Base-by-base conservation (phyloP, 2,797 vertebrate species). In the Anableps anableps region DNA sequence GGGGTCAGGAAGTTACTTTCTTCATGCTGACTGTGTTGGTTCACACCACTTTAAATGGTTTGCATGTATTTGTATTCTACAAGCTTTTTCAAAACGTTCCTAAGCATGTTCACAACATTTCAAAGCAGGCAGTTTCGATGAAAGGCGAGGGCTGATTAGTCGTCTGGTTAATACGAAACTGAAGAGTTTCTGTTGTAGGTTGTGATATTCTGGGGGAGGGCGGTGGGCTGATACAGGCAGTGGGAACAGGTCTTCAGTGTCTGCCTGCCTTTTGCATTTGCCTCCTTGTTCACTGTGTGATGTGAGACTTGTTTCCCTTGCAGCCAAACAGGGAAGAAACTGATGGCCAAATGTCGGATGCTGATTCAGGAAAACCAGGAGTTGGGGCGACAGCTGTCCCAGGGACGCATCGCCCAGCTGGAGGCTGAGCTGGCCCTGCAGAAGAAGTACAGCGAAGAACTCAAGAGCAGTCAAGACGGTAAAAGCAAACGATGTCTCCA, bases 281-380 rank as follows among this genome's bases (percentile, higher is more conserved):
- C 86, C 83, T 83, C 88, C 88, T 94, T 92, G 88, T 97, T 97
- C 97, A 93, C 94, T 95, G 93, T 97, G 96, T 99, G 98, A 99
- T 98, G 96, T 97, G 95, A 96, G 97, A 96, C 97, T 98, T 96
- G 93, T 99, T 97, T 99, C 98, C 97, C 97, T 99, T 99, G 91
- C 98, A 99, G 99, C 97, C 99, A 99, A 96, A 99, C 99, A 89
- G 99, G 99, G 93, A 99, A 99, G 97, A 99, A 99, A 96, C 97
- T 99, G 97, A 99, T 99, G 99, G 98, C 98, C 96, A 99, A 99
- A 96, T 99, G 98, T 96, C 98, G 99, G 94, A 99, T 99, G 99
- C 97, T 99, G 96, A 99, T 99, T 96, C 99, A 99, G 95, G 99
- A 99, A 95, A 99, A 99, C 95, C 99, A 99, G 96, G 99, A 99